Percentiles rank a stretch among this genome's conserved stretches.
Evolutionary conservation across 1,140 invertebrate species (phyloP).

Genomic region (Archegozetes longisetosus): DNA sequence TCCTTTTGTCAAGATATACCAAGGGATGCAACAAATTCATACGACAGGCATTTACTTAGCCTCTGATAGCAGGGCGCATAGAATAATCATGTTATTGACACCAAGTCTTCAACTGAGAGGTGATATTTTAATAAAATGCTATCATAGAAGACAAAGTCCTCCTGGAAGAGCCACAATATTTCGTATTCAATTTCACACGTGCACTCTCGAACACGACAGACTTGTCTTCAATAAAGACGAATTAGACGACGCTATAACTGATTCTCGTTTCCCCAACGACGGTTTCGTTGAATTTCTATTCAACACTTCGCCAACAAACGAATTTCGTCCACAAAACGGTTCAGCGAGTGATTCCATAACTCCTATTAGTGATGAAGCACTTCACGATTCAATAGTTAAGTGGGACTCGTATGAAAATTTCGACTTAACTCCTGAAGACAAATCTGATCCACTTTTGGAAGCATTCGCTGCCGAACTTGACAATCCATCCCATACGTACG

Average conservation of each 20-base stretch:
- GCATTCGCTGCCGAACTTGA: not conserved
- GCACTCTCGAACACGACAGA: conserved; percentile 63
- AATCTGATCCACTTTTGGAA: conserved; percentile 21
- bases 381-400: conserved; percentile 49
- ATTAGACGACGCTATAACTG: conserved; percentile 61
- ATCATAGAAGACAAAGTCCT: conserved; percentile 41
- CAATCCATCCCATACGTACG: conserved; percentile 42
- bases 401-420: conserved; percentile 71
- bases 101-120: conserved; percentile 58
- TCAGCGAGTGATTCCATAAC: conserved; percentile 20
- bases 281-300: conserved; percentile 49
- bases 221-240: conserved; percentile 67
- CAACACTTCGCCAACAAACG: conserved; percentile 12
- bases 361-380: conserved; percentile 32
- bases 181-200: conserved; percentile 78
- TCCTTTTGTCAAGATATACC: conserved; percentile 44
- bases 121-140: conserved; percentile 76
- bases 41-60: conserved; percentile 42
- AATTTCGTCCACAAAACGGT: conserved; percentile 17
- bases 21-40: conserved; percentile 67
- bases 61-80: conserved; percentile 24
- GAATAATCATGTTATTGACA: conserved; percentile 35
- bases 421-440: conserved; percentile 30
- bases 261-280: conserved; percentile 41
- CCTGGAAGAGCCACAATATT: conserved; percentile 45